phyloP scores from a whole-genome alignment of 2,888 invertebrate genomes.

The Eristalinus sepulchralis region DNA sequence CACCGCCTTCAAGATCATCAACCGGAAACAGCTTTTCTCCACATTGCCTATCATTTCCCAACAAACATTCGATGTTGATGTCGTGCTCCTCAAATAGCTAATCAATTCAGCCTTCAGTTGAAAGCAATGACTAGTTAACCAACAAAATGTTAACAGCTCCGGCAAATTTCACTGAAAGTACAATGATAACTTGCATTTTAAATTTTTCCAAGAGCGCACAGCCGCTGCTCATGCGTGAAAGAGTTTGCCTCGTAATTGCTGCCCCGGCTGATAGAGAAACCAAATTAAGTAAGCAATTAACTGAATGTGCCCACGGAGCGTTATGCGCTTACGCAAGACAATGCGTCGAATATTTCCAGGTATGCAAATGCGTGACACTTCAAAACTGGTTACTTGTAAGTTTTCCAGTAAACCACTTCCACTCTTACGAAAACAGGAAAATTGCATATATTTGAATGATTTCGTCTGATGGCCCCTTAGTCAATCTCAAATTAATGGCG shows the following conservation, averaged over 20 bases:
- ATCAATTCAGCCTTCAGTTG: background rate
- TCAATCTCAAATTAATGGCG: background rate
- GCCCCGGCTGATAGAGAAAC: background rate
- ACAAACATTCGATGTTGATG: background rate
- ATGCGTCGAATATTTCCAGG: background rate
- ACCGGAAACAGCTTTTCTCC: no score
- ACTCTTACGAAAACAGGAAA: background rate
- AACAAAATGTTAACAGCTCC: background rate
- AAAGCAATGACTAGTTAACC: background rate
- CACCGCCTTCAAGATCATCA: no score
- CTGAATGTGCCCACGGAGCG: slow-evolving; percentile 2
- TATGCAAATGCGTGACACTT: slow-evolving; percentile 16
- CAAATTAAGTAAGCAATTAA: slow-evolving; percentile 19
- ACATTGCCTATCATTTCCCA: no score
- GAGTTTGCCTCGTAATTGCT: slow-evolving; percentile 11
- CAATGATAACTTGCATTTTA: background rate
- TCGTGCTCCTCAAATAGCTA: background rate
- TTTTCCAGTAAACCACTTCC: background rate
- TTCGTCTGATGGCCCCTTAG: background rate
- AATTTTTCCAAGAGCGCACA: background rate
- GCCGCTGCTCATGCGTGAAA: slow-evolving; percentile 3
- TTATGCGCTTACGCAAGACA: background rate
- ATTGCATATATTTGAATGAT: background rate
- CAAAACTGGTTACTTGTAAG: slow-evolving; percentile 4
- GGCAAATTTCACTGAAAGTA: background rate